Percentiles rank a stretch among this genome's conserved stretches.
phyloP scores from a whole-genome alignment of 2,113 vertebrate genomes.

The rat (Rattus norvegicus) region GRCr8 NC_086019.1:173003501-173004000 shows the following conservation, averaged over 20 bases:
- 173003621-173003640: not conserved
- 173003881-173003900: constrained; percentile 42
- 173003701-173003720: not conserved
- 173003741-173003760: not conserved
- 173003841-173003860: constrained; percentile 3
- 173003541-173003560: not conserved
- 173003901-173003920: constrained; percentile 42
- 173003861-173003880: constrained; percentile 30
- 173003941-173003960: constrained; percentile 67
- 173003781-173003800: constrained; percentile 26
- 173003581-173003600: constrained; percentile 35
- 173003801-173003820: not conserved
- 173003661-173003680: not conserved
- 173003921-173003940: constrained; percentile 64
- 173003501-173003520: not conserved
- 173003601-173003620: constrained; percentile 3
- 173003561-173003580: not conserved
- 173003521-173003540: constrained; percentile 61
- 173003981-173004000: constrained; percentile 60
- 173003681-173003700: not conserved
- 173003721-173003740: not conserved
- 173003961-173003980: constrained; percentile 71
- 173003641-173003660: constrained; percentile 31
- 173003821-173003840: constrained; percentile 16
- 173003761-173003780: not conserved